Conservation (phyloP, 2,888 invertebrate species). For the Prenolepis imparis region DNA sequence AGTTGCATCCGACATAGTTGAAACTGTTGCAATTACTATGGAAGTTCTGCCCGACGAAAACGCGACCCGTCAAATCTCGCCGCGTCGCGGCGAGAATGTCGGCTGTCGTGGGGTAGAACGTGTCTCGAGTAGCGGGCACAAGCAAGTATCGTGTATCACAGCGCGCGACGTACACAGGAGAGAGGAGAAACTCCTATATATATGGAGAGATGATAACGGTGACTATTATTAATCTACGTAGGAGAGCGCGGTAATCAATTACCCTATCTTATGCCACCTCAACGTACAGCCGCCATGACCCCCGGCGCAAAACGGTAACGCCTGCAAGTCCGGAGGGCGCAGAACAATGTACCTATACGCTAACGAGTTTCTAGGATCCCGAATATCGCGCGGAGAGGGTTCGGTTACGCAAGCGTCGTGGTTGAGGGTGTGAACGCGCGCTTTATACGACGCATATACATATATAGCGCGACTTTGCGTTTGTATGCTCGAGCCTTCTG, state of each 20-base stretch:
- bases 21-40: slow-evolving; percentile 59
- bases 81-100: slow-evolving; percentile 36
- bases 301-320: slow-evolving; percentile 70
- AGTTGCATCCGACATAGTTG: slow-evolving; percentile 67
- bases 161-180: slow-evolving; percentile 53
- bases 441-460: slow-evolving; percentile 10
- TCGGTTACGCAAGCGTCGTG: slow-evolving; percentile 55
- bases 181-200: slow-evolving; percentile 68
- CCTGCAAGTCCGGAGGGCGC: slow-evolving; percentile 64
- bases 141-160: slow-evolving; percentile 76
- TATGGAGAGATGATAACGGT: slow-evolving; percentile 71
- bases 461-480: neutral
- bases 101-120: slow-evolving; percentile 66
- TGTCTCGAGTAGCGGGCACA: slow-evolving; percentile 73
- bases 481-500: slow-evolving; percentile 6
- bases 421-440: slow-evolving; percentile 16
- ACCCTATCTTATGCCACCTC: slow-evolving; percentile 77
- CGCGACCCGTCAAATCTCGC: slow-evolving; percentile 65
- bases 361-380: slow-evolving; percentile 74
- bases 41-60: slow-evolving; percentile 69
- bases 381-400: slow-evolving; percentile 60
- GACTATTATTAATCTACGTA: slow-evolving; percentile 79
- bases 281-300: slow-evolving; percentile 58
- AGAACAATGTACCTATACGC: slow-evolving; percentile 76
- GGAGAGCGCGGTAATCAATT: slow-evolving; percentile 78